Percentiles rank a stretch among this genome's conserved stretches.
Evolutionary conservation across 2,113 vertebrate species (phyloP).

Genomic region (Pelodiscus sinensis): DNA sequence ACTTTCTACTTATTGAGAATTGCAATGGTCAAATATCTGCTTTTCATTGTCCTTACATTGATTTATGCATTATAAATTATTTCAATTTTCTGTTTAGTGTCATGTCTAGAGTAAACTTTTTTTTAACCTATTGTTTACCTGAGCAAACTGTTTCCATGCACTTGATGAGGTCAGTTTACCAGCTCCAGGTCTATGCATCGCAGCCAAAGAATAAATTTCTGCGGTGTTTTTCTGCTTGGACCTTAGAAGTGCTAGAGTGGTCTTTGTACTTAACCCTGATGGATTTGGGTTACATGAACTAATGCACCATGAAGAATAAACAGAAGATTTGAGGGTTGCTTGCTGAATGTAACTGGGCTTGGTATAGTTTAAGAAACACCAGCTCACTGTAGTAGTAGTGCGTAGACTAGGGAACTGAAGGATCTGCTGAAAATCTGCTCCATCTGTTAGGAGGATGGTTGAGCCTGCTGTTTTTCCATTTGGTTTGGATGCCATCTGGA

Average conservation of each 20-base stretch:
- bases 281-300: slow-evolving; percentile 97
- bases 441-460: slow-evolving; percentile 84
- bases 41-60: neutral
- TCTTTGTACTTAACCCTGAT: slow-evolving; percentile 93
- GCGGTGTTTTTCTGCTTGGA: slow-evolving; percentile 91
- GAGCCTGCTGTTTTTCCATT: slow-evolving; percentile 78
- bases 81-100: neutral
- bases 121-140: slow-evolving; percentile 82
- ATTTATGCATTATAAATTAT: neutral
- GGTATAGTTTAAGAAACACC: slow-evolving; percentile 98
- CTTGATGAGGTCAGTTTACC: slow-evolving; percentile 98
- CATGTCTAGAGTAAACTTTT: neutral
- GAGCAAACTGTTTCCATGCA: slow-evolving; percentile 93
- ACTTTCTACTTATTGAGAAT: neutral
- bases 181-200: slow-evolving; percentile 88
- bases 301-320: slow-evolving; percentile 95
- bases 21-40: neutral
- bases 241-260: slow-evolving; percentile 90
- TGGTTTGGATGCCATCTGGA: slow-evolving; percentile 84
- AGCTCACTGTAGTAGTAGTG: slow-evolving; percentile 93
- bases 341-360: slow-evolving; percentile 90
- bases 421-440: slow-evolving; percentile 88
- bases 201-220: slow-evolving; percentile 89
- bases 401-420: slow-evolving; percentile 95
- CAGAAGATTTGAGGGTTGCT: slow-evolving; percentile 85